Evolutionary conservation across 1,140 invertebrate genomes (phyloP), one percentile per base, ranked within the genome.

Genomic region (Grapholita molesta): DNA sequence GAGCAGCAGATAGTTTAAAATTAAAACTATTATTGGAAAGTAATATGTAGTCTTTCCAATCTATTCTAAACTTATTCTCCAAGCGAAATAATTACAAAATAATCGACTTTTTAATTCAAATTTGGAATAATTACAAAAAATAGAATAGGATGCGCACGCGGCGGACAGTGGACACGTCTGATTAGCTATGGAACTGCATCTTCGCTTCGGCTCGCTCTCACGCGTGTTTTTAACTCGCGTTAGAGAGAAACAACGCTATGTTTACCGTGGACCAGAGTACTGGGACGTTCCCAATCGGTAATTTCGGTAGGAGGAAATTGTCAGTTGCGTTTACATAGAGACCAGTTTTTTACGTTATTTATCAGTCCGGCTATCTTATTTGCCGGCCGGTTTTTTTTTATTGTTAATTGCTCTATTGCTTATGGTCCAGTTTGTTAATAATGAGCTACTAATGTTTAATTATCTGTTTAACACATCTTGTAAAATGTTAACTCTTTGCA

Each of bases 141-240:
- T 64, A 70, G 72, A 68, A 57, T 70, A 42, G 69, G 85, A 90
- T 87, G 86, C 85, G 85, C 78, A 78, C 48, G 80, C 85, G 79
- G 74, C 73, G 82, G 88, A 89, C 82, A 89, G 77, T 85, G 82
- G 88, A 88, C 79, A 88, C 87, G 89, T 81, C 76, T 89, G 78
- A 91, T 91, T 89, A 88, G 85, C 73, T 82, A 73, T 78, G 85
- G 79, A 77, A 85, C 84, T 87, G 82, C 80, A 83, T 85, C 81
- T 80, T 83, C 69, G 68, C 75, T 77, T 79, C 55, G 76, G 87
- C 89, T 84, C 84, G 71, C 70, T 89, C 79, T 6, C 11, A 35
- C 73, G 11, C 42, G 69, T 53, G 11, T 24, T 48, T 24, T 9
- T 11, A 35, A 0, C 48, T 15, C 12, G 67, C 9, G 72, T 70